These are phyloP conservation scores for Allygus modestus DNA, from an alignment of 2,888 invertebrate species.

Conservation along the genomic window DNA sequence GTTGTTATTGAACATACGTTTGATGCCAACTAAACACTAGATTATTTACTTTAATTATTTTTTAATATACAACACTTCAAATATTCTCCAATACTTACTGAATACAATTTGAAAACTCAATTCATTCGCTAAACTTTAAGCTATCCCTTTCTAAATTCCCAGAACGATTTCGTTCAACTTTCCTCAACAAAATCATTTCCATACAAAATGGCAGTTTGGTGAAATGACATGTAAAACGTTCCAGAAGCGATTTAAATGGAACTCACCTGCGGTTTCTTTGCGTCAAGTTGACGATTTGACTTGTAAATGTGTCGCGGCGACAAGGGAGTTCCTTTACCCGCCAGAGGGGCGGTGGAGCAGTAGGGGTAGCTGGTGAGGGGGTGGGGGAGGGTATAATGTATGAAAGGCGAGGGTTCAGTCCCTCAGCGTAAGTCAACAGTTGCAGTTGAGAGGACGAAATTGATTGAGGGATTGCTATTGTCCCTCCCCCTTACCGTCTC, in stretches of 20 bases:
- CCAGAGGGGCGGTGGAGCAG: neutral
- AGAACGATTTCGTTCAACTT: neutral
- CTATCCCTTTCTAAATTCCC: neutral
- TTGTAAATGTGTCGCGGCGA: conserved; percentile 2
- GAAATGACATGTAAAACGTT: conserved; percentile 20
- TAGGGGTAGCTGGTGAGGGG: neutral
- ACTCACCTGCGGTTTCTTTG: conserved; percentile 20
- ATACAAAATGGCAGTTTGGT: neutral
- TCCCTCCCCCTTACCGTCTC: neutral
- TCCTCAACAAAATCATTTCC: neutral
- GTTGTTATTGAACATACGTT: too few relatives aligned
- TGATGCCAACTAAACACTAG: too few relatives aligned
- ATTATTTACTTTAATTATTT: too few relatives aligned
- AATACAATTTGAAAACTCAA: neutral
- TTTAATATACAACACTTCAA: too few relatives aligned
- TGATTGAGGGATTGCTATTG: conserved; percentile 20
- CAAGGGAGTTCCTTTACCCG: neutral
- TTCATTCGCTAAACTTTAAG: neutral
- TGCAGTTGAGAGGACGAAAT: conserved; percentile 3
- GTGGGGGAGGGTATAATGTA: conserved; percentile 1
- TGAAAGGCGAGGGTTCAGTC: conserved; percentile 1
- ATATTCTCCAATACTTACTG: neutral
- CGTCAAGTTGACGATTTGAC: conserved; percentile 15
- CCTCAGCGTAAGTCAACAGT: conserved; percentile 27
- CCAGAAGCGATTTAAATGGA: neutral